Conservation (phyloP, 2,113 vertebrate species). For the Oceanodroma tethys region DNA sequence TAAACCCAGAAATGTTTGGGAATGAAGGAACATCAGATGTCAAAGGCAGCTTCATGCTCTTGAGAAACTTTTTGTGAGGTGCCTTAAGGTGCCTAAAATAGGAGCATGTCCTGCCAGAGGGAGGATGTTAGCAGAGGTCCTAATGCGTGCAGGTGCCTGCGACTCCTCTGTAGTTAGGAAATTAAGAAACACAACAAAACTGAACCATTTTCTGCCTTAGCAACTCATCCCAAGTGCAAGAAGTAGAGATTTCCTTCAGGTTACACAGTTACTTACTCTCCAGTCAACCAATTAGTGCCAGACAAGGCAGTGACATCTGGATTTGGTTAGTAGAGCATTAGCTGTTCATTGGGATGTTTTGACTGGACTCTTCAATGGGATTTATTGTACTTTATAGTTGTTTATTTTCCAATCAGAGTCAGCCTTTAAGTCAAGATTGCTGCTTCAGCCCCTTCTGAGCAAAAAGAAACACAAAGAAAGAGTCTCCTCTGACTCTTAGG, state of each 20-base stretch:
- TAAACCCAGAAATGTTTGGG: conserved; percentile 11
- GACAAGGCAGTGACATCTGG: conserved; percentile 74
- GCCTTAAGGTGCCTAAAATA: not conserved
- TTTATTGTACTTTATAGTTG: conserved; percentile 76
- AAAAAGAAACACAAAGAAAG: conserved; percentile 39
- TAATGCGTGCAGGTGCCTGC: not conserved
- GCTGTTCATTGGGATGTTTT: conserved; percentile 74
- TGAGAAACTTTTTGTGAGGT: not conserved
- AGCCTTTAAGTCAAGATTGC: conserved; percentile 71
- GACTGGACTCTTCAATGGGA: conserved; percentile 75
- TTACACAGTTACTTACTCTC: conserved; percentile 47
- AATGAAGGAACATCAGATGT: not conserved
- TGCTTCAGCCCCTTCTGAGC: conserved; percentile 58
- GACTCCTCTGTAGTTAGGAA: not conserved
- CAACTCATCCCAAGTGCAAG: not conserved
- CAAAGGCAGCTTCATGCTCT: not conserved
- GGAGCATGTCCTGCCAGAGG: not conserved
- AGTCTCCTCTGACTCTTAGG: not conserved
- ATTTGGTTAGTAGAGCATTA: conserved; percentile 71
- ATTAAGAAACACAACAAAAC: not conserved
- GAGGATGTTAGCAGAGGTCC: not conserved
- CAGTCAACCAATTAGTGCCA: conserved; percentile 67
- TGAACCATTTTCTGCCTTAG: not conserved
- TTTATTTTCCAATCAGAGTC: conserved; percentile 80
- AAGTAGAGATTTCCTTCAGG: conserved; percentile 39